A percentile compares a stretch with the other conserved stretches of the same genome.
Evolutionary conservation across 92 coral and sea anemone species (phyloP).

Genomic region (Palythoa grandiflora): DNA sequence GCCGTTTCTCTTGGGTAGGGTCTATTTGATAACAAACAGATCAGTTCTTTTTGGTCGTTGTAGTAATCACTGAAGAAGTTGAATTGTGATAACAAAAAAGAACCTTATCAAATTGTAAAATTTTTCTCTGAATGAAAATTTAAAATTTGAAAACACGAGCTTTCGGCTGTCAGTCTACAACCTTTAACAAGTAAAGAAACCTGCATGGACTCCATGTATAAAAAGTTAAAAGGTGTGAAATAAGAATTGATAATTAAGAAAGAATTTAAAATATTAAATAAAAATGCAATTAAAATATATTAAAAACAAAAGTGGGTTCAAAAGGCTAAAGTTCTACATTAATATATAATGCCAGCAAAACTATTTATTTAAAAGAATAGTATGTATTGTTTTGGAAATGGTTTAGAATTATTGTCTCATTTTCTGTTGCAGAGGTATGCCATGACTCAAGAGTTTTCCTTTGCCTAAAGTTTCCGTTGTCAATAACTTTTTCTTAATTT

Average conservation of each 20-base stretch:
- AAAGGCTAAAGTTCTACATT: neutral
- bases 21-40: neutral
- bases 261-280: no score
- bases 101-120: no score
- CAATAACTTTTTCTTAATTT: neutral
- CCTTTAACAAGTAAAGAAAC: neutral
- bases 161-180: neutral
- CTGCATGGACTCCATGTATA: neutral
- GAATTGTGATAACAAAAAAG: no score
- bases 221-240: neutral
- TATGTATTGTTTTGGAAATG: neutral
- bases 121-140: neutral
- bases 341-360: neutral
- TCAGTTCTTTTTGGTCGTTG: neutral
- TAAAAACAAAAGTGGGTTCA: neutral
- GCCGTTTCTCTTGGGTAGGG: no score
- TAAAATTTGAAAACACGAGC: neutral
- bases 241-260: neutral
- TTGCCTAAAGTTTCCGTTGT: neutral
- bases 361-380: neutral
- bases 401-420: neutral
- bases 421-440: neutral
- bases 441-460: neutral
- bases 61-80: no score
- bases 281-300: no score